Percentiles rank a stretch among this genome's conserved stretches.
phyloP scores from a whole-genome alignment of 2,797 vertebrate species.

The Vireo griseus region DNA sequence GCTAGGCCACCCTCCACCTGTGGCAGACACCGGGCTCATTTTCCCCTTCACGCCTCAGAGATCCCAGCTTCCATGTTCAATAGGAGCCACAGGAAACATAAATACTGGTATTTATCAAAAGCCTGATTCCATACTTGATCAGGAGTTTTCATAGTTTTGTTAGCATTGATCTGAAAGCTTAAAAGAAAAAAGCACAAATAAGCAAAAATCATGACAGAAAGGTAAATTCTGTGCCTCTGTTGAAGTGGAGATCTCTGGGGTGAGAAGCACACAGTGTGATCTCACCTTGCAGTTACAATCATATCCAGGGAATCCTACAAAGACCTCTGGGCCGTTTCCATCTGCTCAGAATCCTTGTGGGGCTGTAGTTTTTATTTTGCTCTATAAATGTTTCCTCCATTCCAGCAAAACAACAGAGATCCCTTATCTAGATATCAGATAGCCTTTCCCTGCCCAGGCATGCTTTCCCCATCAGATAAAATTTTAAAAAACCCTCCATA shows the following conservation, averaged over 20 bases:
- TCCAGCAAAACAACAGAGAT: not conserved
- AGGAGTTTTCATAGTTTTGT: not conserved
- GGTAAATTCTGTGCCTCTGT: not conserved
- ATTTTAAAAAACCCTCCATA: not conserved
- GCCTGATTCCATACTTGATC: not conserved
- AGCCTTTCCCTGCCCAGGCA: not conserved
- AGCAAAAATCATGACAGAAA: rapidly evolving
- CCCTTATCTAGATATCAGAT: not conserved
- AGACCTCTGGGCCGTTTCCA: not conserved
- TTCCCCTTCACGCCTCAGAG: not conserved
- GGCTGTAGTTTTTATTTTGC: not conserved
- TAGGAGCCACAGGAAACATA: not conserved
- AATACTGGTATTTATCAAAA: not conserved
- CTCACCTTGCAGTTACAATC: not conserved
- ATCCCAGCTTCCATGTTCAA: not conserved
- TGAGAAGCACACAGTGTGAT: rapidly evolving
- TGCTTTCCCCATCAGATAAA: not conserved
- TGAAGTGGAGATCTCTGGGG: not conserved
- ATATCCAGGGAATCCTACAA: not conserved
- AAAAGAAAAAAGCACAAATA: not conserved
- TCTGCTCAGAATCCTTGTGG: not conserved
- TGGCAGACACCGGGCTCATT: not conserved
- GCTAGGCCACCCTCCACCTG: not conserved
- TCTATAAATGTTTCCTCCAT: not conserved
- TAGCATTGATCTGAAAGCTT: not conserved